Base-by-base conservation (phyloP, 2,888 invertebrate genomes). In the Lapara coniferarum region DNA sequence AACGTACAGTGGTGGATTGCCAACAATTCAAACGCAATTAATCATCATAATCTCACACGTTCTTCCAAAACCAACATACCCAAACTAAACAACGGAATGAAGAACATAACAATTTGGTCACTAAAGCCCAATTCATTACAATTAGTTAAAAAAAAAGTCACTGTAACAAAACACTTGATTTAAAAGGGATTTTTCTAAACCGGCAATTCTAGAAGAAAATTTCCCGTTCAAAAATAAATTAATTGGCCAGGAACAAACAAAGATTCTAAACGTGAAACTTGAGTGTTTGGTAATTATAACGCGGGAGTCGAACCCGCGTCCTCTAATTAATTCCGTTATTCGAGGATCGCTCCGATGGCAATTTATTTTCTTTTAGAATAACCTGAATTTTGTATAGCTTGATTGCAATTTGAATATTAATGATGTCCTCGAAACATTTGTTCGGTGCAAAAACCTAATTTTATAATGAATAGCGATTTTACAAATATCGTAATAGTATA, bases 291-390 rank as follows among this genome's bases (percentile, higher is more conserved):
- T 84, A 84, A 84, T 84, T 83, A 84, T 75, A 81, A 78, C 78
- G 78, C 78, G 76, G 63, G 56, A 59, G 30, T 46, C n/a, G 59
- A 71, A 66, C 70, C 57, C 69, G 70, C 72, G 69, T 74, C 73
- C 72, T 77, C 72, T 84, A 81, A 84, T 83, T 84, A 84, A 79
- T 79, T 77, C 78, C 75, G 80, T 78, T 77, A 78, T 82, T 81
- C 76, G 73, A 71, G 69, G 63, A 73, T 70, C 71, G 71, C 69
- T 59, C 63, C 63, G 71, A 69, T 66, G 72, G 69, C 71, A 72
- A 70, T 66, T 70, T 70, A 71, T 74, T 80, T 69, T 67, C 46
- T 19, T 59, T 59, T 59, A 49, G 19, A 63, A 49, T 46, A 63
- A 63, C 63, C 49, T 63, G 46, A 25, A 63, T 63, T 63, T 49